A percentile compares a stretch with the other conserved stretches of the same genome.
Conservation (phyloP, 2,888 invertebrate genomes). For the Calliopum simillimum region DNA sequence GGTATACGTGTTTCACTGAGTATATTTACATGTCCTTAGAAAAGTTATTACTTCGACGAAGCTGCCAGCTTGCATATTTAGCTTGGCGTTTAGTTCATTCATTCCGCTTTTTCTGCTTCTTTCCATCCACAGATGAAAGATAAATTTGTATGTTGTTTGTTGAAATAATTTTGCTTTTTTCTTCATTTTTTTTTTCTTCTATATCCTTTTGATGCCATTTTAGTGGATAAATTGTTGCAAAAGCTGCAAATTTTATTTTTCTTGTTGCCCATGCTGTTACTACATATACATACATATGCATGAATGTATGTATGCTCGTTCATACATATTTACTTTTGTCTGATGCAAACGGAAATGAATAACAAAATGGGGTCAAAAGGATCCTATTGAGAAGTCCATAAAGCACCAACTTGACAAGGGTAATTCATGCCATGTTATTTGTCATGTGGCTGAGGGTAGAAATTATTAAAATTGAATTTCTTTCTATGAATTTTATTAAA, state of each 20-base stretch:
- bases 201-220: slow-evolving; percentile 14
- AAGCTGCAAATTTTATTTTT: slow-evolving; percentile 9
- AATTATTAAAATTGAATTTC: slow-evolving; percentile 3
- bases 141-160: neutral
- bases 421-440: neutral
- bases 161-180: neutral
- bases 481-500: neutral
- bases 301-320: no score
- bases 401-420: no score
- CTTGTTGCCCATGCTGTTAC: neutral
- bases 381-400: neutral
- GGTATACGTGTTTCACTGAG: slow-evolving; percentile 1
- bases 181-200: neutral
- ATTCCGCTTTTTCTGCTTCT: neutral
- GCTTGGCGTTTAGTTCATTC: neutral
- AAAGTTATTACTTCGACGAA: slow-evolving; percentile 11
- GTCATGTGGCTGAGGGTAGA: slow-evolving; percentile 1
- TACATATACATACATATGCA: neutral
- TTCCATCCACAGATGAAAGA: no score
- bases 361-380: slow-evolving; percentile 10
- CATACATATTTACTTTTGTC: neutral
- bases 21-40: slow-evolving; percentile 19
- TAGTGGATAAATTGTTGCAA: slow-evolving; percentile 22
- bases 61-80: neutral
- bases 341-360: slow-evolving; percentile 4